A percentile compares a stretch with the other conserved stretches of the same genome.
These are phyloP conservation scores for Salticus scenicus DNA, from an alignment of 2,888 invertebrate species.

Conservation along the genomic window DNA sequence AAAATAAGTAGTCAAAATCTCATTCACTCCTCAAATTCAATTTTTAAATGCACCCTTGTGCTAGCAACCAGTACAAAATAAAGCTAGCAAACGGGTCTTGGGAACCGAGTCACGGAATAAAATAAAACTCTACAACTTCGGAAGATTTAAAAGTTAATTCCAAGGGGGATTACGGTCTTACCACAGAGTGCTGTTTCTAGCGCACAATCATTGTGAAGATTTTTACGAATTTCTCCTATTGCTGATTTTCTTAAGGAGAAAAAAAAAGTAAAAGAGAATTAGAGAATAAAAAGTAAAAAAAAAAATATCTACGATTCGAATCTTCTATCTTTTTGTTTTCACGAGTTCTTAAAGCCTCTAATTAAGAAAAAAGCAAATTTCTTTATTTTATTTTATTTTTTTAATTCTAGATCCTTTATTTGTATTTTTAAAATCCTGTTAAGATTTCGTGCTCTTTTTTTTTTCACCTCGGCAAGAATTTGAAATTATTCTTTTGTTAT, in stretches of 20 bases:
- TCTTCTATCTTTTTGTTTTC: slow-evolving; percentile 39
- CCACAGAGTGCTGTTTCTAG: slow-evolving; percentile 43
- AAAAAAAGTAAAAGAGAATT: background rate
- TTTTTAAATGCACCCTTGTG: slow-evolving; percentile 51
- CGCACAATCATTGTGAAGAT: slow-evolving; percentile 43
- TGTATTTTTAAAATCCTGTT: slow-evolving; percentile 57
- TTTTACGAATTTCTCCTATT: slow-evolving; percentile 42
- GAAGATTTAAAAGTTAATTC: slow-evolving; percentile 60
- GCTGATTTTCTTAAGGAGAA: background rate
- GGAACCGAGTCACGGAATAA: slow-evolving; percentile 62
- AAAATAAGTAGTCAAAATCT: slow-evolving; percentile 1
- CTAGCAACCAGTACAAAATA: background rate
- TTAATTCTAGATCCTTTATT: slow-evolving; percentile 4
- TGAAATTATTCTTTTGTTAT: slow-evolving; percentile 55
- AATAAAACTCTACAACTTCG: slow-evolving; percentile 62
- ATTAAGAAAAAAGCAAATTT: slow-evolving; percentile 66
- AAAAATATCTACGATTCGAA: slow-evolving; percentile 33
- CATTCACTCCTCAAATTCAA: slow-evolving; percentile 19
- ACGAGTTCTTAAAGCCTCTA: slow-evolving; percentile 50
- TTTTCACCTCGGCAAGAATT: slow-evolving; percentile 38
- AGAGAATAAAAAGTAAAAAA: slow-evolving; percentile 25
- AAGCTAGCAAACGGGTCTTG: slow-evolving; percentile 45
- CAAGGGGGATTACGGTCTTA: slow-evolving; percentile 57
- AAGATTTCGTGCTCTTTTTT: slow-evolving; percentile 62
- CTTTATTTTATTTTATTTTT: slow-evolving; percentile 28